These are phyloP conservation scores for Chionis minor DNA, from an alignment of 2,113 vertebrate species.

Conservation along the genomic window DNA sequence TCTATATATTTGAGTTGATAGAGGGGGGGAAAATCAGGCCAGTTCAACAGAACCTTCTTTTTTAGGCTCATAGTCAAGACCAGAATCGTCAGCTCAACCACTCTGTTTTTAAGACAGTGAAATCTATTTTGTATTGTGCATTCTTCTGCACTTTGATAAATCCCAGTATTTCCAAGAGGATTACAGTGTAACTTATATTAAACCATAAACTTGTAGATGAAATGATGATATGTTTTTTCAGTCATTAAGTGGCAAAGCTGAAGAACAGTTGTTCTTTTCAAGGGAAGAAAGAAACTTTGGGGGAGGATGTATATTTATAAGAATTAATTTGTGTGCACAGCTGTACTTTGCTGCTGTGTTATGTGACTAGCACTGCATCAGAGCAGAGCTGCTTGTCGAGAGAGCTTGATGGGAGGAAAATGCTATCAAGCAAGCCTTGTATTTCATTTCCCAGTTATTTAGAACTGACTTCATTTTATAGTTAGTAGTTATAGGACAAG, in stretches of 20 bases:
- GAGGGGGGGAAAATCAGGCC: neutral
- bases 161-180: neutral
- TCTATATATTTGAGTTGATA: neutral
- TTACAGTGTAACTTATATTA: neutral
- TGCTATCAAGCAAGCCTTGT: conserved; percentile 16
- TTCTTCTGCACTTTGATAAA: conserved; percentile 29
- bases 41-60: neutral
- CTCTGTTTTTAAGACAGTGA: neutral
- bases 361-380: conserved; percentile 19
- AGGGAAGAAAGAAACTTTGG: neutral
- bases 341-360: conserved; percentile 49
- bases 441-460: conserved; percentile 51
- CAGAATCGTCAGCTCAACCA: neutral
- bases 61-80: neutral
- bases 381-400: conserved; percentile 65
- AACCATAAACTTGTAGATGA: neutral
- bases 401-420: conserved; percentile 67
- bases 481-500: conserved; percentile 4
- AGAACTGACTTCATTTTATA: conserved; percentile 46
- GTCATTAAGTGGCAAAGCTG: neutral
- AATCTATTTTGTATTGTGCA: neutral
- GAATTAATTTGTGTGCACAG: conserved; percentile 37
- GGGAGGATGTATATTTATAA: neutral
- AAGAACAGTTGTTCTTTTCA: neutral
- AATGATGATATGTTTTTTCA: conserved; percentile 16